Base-by-base conservation (phyloP, 2,888 invertebrate genomes). In the Drosophila anomalata region DNA sequence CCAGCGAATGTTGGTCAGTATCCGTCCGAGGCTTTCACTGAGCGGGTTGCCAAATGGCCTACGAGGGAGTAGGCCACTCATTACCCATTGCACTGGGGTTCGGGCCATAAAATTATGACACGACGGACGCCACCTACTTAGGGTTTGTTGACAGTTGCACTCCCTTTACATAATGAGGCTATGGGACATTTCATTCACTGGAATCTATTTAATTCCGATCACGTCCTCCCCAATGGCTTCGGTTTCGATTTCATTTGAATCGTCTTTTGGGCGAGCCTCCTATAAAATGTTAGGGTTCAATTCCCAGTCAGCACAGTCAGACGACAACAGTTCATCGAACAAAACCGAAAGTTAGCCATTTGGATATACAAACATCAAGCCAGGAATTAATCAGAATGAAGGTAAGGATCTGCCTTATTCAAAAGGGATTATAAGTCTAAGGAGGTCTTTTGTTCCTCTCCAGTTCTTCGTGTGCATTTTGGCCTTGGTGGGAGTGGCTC, bases 381-480 rank as follows among this genome's bases (percentile, higher is more conserved):
- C 75, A 78, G 89, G 89, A 90, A 91, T 91, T 89, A 79, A 88
- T 71, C 67, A 70, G 55, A 89, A 91, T 91, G 91, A 91, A 91
- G 91, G 91, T 91, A 74, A 46, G 5, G 1, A 11, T 42, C 6
- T 20, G 20, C 3, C 11, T 20, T 9, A 8, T 20, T 20, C 8
- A 8, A 42, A 42, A 42, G 41, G 41, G 20, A 20, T 8, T 17
- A 8, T 11, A 4, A 0, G 4, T 9, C 17, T 42, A 42, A 42
- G 20, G 11, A 20, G 3, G n/a, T 17, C 9, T 42, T 47, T 41
- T 42, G 17, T 9, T n/a, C 24, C n/a, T n/a, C 12, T 44, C 7
- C 54, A 90, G 90, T 76, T 82, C 74, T 77, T 90, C 66, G 81
- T 90, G 78, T 91, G 90, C 80, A 86, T 90, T 74, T 78, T 91